Base-by-base conservation (phyloP, 2,888 invertebrate species). In the Nysson spinosus region DNA sequence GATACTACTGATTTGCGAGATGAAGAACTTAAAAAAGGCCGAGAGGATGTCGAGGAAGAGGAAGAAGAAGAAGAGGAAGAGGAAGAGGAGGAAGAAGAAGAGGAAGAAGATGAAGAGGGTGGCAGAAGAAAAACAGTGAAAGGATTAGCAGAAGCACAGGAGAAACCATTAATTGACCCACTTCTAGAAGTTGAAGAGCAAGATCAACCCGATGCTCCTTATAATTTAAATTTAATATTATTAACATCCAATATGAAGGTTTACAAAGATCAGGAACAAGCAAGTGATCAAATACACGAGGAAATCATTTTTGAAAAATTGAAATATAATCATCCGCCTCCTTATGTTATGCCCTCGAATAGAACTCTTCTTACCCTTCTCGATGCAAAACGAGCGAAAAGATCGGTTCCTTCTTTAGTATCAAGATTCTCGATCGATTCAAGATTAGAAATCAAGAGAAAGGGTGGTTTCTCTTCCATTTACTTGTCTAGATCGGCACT, bases 351-450 rank as follows among this genome's bases (percentile, higher is more conserved):
- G 42, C 83, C 83, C 0, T 76, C 82, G 0, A 81, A 78, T 19
- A 78, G 75, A 40, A 82, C 81, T 1, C 54, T 87, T 2, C 66
- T 76, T 5, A 62, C 78, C 12, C 75, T 87, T 4, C 34, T 85
- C 1, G 76, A 83, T n/a, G 80, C 83, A 0, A 87, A 87, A 61
- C 71, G 76, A 40, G 87, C 85, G 1, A 80, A 79, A 0, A 78
- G 78, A 42, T 87, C 87, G 2, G 70, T 80, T 5, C 82, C 81
- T 11, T 87, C 86, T 1, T 60, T 87, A 17, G 63, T 87, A 0
- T 87, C 87, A 1, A 72, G 85, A 64, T 87, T 86, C 66, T 86
- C 87, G 0, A 77, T 86, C 1, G 83, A 87, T 30, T 86, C 85
- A 0, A 81, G 77, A 58, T 51, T 86, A 6, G 78, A 82, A 7